Conservation (phyloP, 2,888 invertebrate genomes). For the Drosophila anomelani region DNA sequence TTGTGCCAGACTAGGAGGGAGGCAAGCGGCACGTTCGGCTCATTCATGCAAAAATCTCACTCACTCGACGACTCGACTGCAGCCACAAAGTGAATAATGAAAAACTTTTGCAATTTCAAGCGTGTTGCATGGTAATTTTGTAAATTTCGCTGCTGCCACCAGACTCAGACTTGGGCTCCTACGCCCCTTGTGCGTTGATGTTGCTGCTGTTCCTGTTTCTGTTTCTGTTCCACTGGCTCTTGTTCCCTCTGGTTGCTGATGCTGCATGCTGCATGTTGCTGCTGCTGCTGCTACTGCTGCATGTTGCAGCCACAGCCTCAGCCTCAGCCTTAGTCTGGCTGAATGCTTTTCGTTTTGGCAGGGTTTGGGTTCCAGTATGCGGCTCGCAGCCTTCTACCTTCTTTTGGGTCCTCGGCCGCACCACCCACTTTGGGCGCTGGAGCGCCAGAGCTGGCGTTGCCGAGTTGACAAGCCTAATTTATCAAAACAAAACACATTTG, state of each 20-base stretch:
- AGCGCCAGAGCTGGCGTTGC: slow-evolving; percentile 43
- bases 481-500: slow-evolving; percentile 82
- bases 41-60: slow-evolving; percentile 81
- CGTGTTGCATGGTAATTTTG: slow-evolving; percentile 80
- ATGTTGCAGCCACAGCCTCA: slow-evolving; percentile 32
- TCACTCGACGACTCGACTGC: slow-evolving; percentile 78
- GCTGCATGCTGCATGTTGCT: slow-evolving; percentile 31
- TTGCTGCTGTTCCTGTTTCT: slow-evolving; percentile 37
- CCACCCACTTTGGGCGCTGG: slow-evolving; percentile 35
- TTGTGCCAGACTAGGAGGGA: slow-evolving; percentile 52
- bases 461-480: slow-evolving; percentile 83
- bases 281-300: slow-evolving; percentile 30
- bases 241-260: slow-evolving; percentile 33
- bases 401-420: slow-evolving; percentile 30
- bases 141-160: slow-evolving; percentile 65
- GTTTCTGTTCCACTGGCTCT: slow-evolving; percentile 39
- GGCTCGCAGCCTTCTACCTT: slow-evolving; percentile 57
- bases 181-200: slow-evolving; percentile 41
- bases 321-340: slow-evolving; percentile 39
- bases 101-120: slow-evolving; percentile 82
- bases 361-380: slow-evolving; percentile 46
- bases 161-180: slow-evolving; percentile 33
- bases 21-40: slow-evolving; percentile 72
- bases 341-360: slow-evolving; percentile 35
- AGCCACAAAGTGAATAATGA: slow-evolving; percentile 82